Evolutionary conservation across 2,888 invertebrate genomes (phyloP), one percentile per base, ranked within the genome.

Genomic region (Tenthredo notha): DNA sequence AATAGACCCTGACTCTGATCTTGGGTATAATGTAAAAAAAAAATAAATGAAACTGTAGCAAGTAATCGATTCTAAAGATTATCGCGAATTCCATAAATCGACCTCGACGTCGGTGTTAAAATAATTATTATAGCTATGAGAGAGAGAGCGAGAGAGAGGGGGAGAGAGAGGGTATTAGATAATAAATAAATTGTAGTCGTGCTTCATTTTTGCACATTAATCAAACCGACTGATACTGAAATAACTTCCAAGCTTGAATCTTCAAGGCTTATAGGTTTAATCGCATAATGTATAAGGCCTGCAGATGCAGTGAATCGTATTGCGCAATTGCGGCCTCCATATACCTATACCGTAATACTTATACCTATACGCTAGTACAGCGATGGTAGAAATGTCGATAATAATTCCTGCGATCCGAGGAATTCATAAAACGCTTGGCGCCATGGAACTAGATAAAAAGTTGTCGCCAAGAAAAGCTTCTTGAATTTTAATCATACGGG

Each of bases 381-480:
- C n/a, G n/a, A n/a, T 54, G 12, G 61, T 61, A 10, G 10, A 25
- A 67, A 61, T 80, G 61, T 65, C 25, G 40, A 67, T 83, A 88
- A 88, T 88, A 88, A 86, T 86, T 88, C 86, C 88, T 86, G 86
- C 87, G 88, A 89, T 89, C 87, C 88, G 87, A 88, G 88, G 87
- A 89, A 88, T 88, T 84, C 87, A 88, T 84, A 83, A 87, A 88
- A 88, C 87, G 83, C 83, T 7, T 83, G 83, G 83, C 83, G 83
- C 83, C 83, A 83, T 47, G 12, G 54, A 58, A n/a, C 21, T 21
- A 47, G 33, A 47, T 85, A 88, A 89, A 89, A 89, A 88, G 86
- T 85, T 87, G 87, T 86, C 88, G 87, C 80, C 85, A 83, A 86
- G 87, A 85, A 86, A 86, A 87, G 84, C 83, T 86, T 85, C 85